phyloP scores from a whole-genome alignment of 2,797 vertebrate genomes.

The Acipenser oxyrinchus region DNA sequence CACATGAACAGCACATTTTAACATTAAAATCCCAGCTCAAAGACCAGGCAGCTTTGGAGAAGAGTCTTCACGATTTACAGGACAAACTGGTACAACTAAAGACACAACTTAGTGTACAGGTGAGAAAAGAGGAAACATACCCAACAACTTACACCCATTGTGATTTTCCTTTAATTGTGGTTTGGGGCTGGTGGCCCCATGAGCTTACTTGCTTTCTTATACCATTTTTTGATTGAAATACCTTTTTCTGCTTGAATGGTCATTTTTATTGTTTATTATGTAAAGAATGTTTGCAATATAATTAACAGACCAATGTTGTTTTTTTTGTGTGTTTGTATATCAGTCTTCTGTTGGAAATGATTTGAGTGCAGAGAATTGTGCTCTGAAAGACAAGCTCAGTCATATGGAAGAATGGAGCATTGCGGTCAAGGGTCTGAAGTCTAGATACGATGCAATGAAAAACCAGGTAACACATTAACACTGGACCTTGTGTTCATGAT shows the following conservation, averaged over 20 bases:
- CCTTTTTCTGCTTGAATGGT: too few relatives aligned
- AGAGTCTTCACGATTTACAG: background rate
- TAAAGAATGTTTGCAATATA: background rate
- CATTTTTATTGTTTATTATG: background rate
- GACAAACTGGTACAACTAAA: constrained; percentile 36
- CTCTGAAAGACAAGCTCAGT: constrained; percentile 36
- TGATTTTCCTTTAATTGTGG: background rate
- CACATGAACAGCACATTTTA: constrained; percentile 40
- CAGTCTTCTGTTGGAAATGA: constrained; percentile 38
- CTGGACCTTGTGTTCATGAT: too few relatives aligned
- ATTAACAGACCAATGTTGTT: background rate
- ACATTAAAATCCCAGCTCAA: constrained; percentile 52
- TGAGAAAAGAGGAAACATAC: constrained; percentile 22
- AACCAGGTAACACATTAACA: constrained; percentile 35
- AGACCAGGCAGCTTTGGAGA: constrained; percentile 33
- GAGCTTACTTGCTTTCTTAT: background rate
- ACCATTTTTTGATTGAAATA: background rate
- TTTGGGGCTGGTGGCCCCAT: background rate
- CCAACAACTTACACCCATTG: background rate
- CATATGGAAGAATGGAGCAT: constrained; percentile 32
- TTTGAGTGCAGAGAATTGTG: constrained; percentile 44
- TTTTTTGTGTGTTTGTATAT: background rate
- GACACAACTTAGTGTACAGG: constrained; percentile 59
- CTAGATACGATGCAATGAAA: constrained; percentile 44
- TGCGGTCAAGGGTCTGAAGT: constrained; percentile 36